phyloP scores from a whole-genome alignment of 2,888 invertebrate genomes.

The Petrolisthes cinctipes region DNA sequence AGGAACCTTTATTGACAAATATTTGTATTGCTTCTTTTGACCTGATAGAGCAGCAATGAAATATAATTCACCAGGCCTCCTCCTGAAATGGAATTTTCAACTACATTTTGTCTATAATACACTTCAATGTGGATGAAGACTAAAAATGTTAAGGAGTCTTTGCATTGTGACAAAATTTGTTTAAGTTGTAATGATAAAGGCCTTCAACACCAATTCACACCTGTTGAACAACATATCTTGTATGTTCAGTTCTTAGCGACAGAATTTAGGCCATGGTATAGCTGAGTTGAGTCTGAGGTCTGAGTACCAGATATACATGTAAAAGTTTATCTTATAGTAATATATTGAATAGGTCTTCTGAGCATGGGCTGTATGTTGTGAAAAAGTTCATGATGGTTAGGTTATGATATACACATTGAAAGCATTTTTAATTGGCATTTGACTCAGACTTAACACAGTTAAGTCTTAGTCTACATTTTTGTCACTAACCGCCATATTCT shows the following conservation, averaged over 20 bases:
- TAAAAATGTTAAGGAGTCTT: conserved; percentile 28
- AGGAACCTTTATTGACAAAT: too few relatives aligned
- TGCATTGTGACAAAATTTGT: too few relatives aligned
- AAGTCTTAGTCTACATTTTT: conserved; percentile 49
- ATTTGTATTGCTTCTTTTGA: too few relatives aligned
- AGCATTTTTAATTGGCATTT: conserved; percentile 41
- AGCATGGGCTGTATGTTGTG: conserved; percentile 43
- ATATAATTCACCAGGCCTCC: too few relatives aligned
- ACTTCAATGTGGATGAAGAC: conserved; percentile 11
- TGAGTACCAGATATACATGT: conserved; percentile 42
- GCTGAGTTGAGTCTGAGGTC: conserved; percentile 55
- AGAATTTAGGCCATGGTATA: conserved; percentile 42
- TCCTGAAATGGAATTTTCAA: too few relatives aligned
- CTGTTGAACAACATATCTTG: conserved; percentile 38
- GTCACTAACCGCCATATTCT: conserved; percentile 18
- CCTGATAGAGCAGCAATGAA: too few relatives aligned
- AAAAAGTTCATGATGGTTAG: conserved; percentile 46
- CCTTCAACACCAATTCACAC: conserved; percentile 43
- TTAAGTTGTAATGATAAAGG: not conserved
- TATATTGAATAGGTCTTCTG: conserved; percentile 29
- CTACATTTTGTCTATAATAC: too few relatives aligned
- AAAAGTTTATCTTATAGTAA: conserved; percentile 52
- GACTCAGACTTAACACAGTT: conserved; percentile 52
- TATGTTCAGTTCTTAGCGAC: conserved; percentile 32
- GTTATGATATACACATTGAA: conserved; percentile 30